Percentiles rank a stretch among this genome's conserved stretches.
These are phyloP conservation scores for Riparia riparia DNA, from an alignment of 2,113 vertebrate species.

Conservation along the genomic window DNA sequence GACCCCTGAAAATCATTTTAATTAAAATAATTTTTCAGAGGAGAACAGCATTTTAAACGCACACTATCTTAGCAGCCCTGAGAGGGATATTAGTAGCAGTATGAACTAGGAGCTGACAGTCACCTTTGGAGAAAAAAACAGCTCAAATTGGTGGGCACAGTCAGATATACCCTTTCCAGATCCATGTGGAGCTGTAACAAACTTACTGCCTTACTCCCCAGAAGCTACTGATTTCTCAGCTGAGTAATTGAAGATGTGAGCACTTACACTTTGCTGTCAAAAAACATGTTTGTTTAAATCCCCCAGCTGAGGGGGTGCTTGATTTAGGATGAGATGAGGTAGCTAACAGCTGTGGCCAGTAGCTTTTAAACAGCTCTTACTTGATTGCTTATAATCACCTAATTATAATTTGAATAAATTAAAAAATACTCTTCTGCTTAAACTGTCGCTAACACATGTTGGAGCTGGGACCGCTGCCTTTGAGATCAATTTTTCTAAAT, in stretches of 20 bases:
- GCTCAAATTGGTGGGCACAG: not conserved
- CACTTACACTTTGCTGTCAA: not conserved
- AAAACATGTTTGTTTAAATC: constrained; percentile 5
- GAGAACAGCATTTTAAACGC: not conserved
- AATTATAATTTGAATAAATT: constrained; percentile 4
- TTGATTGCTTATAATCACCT: not conserved
- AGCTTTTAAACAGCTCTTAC: constrained; percentile 12
- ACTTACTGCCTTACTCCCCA: not conserved
- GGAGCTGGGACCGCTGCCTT: not conserved
- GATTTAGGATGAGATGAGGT: not conserved
- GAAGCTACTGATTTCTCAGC: not conserved
- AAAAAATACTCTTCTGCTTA: not conserved
- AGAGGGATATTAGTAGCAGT: not conserved
- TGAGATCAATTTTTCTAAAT: not conserved
- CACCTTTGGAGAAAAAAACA: not conserved
- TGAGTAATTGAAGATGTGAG: not conserved
- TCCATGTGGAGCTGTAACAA: not conserved
- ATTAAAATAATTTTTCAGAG: constrained; percentile 55
- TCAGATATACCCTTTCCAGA: not conserved
- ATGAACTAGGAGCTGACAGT: not conserved
- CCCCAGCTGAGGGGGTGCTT: not conserved
- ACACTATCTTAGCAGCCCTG: not conserved
- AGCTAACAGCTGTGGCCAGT: constrained; percentile 28
- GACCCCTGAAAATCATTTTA: constrained; percentile 22
- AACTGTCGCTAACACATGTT: not conserved